Evolutionary conservation across 2,888 invertebrate genomes (phyloP).

Genomic region (Tetheella fluctuosa): DNA sequence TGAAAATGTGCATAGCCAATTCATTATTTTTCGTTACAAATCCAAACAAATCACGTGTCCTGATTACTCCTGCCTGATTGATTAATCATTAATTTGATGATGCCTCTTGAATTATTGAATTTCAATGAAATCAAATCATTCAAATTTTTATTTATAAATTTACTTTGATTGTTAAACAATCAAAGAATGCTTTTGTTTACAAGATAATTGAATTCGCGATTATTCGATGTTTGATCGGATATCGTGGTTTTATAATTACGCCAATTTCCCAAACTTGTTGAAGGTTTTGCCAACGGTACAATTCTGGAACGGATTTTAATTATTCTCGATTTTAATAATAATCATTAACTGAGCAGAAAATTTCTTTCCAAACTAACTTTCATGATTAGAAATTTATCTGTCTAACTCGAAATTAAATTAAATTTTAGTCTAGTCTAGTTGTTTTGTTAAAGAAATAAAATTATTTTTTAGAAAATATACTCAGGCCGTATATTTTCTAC

Average conservation of each 20-base stretch:
- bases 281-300: neutral
- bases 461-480: neutral
- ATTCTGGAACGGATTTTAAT: neutral
- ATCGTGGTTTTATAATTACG: constrained; percentile 2
- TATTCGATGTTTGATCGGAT: neutral
- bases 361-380: neutral
- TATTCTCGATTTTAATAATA: neutral
- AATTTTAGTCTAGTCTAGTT: too few relatives aligned
- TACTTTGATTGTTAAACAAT: too few relatives aligned
- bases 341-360: neutral
- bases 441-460: too few relatives aligned
- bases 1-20: too few relatives aligned
- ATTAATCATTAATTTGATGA: too few relatives aligned
- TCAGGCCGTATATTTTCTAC: neutral
- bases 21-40: too few relatives aligned
- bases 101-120: too few relatives aligned
- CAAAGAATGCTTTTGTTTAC: neutral
- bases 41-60: too few relatives aligned
- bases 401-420: neutral
- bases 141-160: too few relatives aligned
- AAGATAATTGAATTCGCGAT: neutral
- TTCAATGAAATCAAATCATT: too few relatives aligned
- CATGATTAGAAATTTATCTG: constrained; percentile 1
- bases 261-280: neutral
- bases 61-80: too few relatives aligned